Percentiles rank a stretch among this genome's conserved stretches.
phyloP scores from a whole-genome alignment of 1,140 invertebrate species.

The Anthonomus grandis region DNA sequence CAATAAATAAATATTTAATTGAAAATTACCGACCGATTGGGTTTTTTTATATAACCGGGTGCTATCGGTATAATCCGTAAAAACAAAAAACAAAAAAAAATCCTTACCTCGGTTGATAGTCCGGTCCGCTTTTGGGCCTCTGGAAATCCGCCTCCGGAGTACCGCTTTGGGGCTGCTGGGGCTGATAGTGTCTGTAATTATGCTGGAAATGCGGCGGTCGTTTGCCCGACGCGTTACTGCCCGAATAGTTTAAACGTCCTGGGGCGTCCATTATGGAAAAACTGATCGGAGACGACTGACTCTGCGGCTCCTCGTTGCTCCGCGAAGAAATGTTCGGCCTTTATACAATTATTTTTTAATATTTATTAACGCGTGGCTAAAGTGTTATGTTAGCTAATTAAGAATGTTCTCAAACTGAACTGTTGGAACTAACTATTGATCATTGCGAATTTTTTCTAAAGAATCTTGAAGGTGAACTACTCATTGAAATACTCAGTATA shows the following conservation, averaged over 20 bases:
- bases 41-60: too few relatives aligned
- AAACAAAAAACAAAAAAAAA: background rate
- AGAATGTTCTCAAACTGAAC: too few relatives aligned
- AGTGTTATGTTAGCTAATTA: too few relatives aligned
- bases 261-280: constrained; percentile 71
- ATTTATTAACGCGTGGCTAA: too few relatives aligned
- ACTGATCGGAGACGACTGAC: constrained; percentile 70
- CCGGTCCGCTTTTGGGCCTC: constrained; percentile 60
- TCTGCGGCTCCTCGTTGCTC: constrained; percentile 52
- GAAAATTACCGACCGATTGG: too few relatives aligned
- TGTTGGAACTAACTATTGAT: too few relatives aligned
- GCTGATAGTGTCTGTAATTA: constrained; percentile 42
- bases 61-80: background rate
- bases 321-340: too few relatives aligned
- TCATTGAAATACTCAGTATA: too few relatives aligned
- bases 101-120: constrained; percentile 32
- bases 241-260: constrained; percentile 57
- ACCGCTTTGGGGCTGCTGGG: constrained; percentile 58
- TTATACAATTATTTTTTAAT: too few relatives aligned
- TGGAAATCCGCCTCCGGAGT: constrained; percentile 64
- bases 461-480: too few relatives aligned
- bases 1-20: too few relatives aligned
- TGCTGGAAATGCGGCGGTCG: constrained; percentile 41
- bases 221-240: constrained; percentile 51
- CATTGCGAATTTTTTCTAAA: too few relatives aligned